Evolutionary conservation across 2,888 invertebrate species (phyloP).

Genomic region (Galerucella nymphaeae): DNA sequence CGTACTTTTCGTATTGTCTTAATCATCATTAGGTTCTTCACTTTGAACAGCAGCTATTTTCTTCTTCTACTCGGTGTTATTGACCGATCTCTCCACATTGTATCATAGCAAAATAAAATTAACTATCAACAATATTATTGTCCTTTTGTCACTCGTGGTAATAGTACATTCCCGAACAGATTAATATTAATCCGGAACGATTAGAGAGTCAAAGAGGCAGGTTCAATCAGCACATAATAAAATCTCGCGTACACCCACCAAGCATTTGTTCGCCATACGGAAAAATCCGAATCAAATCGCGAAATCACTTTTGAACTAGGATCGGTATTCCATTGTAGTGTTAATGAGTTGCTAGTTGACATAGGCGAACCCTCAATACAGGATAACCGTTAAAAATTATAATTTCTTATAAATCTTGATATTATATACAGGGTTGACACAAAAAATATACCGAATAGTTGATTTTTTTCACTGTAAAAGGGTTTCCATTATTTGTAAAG

Average conservation of each 20-base stretch:
- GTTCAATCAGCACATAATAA: conserved; percentile 54
- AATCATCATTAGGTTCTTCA: no score
- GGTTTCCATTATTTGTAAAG: no score
- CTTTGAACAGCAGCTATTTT: no score
- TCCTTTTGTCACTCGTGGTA: conserved; percentile 18
- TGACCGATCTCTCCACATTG: background rate
- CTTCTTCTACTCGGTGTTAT: no score
- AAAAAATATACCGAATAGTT: no score
- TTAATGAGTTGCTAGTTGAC: conserved; percentile 44
- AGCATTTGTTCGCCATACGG: conserved; percentile 16
- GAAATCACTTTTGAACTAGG: conserved; percentile 47
- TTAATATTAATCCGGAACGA: conserved; percentile 21
- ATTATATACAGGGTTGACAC: no score
- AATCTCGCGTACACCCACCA: conserved; percentile 39
- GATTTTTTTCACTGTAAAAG: no score
- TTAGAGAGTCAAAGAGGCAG: conserved; percentile 30
- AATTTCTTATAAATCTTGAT: background rate
- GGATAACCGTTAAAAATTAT: background rate
- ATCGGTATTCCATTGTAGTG: conserved; percentile 49
- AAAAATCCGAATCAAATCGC: conserved; percentile 44
- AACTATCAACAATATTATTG: background rate
- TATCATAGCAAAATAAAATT: background rate
- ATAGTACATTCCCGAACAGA: conserved; percentile 13
- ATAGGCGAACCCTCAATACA: conserved; percentile 12
- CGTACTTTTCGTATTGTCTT: no score